Conservation (phyloP, 2,113 vertebrate species). For the Eulemur macaco region DNA sequence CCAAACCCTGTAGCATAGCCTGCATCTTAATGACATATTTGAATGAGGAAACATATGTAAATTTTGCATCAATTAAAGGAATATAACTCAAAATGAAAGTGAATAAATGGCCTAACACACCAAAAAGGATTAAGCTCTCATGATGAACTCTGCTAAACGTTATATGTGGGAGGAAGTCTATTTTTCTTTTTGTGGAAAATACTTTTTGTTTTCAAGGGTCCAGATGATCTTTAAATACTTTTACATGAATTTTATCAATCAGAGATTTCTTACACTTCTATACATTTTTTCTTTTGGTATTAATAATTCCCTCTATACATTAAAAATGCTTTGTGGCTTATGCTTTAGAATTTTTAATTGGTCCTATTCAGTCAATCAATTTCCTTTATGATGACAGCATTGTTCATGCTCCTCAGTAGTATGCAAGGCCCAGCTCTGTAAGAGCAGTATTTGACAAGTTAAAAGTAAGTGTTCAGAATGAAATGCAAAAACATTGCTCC, state of each 20-base stretch:
- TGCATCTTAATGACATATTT: conserved; percentile 41
- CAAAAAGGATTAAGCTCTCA: not conserved
- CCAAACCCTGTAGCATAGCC: not conserved
- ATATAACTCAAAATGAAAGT: conserved; percentile 16
- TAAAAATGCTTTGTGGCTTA: not conserved
- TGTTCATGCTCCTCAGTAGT: not conserved
- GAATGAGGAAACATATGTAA: conserved; percentile 3
- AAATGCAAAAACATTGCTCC: conserved; percentile 18
- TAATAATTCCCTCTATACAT: not conserved
- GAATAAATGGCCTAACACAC: not conserved
- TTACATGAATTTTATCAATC: not conserved
- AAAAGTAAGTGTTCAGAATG: conserved; percentile 33
- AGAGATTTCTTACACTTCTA: not conserved
- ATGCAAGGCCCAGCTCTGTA: not conserved
- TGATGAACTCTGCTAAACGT: not conserved
- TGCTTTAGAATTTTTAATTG: not conserved
- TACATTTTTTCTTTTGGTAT: not conserved
- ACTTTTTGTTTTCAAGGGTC: not conserved
- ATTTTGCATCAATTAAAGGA: conserved; percentile 39
- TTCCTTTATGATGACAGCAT: not conserved
- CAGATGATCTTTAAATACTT: not conserved
- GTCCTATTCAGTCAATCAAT: not conserved
- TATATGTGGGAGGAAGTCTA: not conserved
- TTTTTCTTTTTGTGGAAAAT: not conserved
- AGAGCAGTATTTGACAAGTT: not conserved